A percentile compares a stretch with the other conserved stretches of the same genome.
phyloP scores from a whole-genome alignment of 2,797 vertebrate species.

The Cuniculus paca region DNA sequence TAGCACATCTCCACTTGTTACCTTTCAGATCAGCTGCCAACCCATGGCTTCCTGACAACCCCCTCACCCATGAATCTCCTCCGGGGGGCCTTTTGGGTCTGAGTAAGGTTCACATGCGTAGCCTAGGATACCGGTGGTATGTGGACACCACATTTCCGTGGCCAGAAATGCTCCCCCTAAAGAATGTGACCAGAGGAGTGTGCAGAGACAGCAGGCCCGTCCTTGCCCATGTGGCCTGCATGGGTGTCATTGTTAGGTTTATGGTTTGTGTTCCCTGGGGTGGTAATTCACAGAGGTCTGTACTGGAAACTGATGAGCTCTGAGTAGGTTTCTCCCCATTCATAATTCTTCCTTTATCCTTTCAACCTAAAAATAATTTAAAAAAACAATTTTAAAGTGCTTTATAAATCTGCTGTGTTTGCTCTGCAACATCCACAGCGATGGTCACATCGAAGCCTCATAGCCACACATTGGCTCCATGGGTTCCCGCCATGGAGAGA shows the following conservation, averaged over 20 bases:
- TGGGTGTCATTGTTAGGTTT: neutral
- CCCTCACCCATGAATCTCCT: neutral
- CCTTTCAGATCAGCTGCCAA: neutral
- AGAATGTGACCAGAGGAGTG: neutral
- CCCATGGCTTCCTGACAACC: neutral
- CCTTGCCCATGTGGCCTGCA: accelerated
- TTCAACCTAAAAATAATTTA: constrained; percentile 43
- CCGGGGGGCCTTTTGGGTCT: neutral
- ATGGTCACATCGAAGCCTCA: neutral
- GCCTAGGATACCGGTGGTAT: neutral
- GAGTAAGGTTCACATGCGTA: neutral
- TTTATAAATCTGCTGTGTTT: constrained; percentile 18
- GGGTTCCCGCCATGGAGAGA: neutral
- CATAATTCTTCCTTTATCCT: constrained; percentile 25
- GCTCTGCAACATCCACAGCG: neutral
- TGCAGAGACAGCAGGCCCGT: neutral
- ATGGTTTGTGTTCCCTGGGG: neutral
- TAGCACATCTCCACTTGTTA: neutral
- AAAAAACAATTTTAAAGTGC: constrained; percentile 40
- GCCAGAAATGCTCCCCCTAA: neutral
- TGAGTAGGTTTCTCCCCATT: neutral
- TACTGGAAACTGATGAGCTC: neutral
- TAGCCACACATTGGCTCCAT: neutral
- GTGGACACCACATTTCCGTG: neutral
- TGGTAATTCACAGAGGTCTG: neutral